Base-by-base conservation (phyloP, 2,797 vertebrate species). In the Ambastaia sidthimunki region DNA sequence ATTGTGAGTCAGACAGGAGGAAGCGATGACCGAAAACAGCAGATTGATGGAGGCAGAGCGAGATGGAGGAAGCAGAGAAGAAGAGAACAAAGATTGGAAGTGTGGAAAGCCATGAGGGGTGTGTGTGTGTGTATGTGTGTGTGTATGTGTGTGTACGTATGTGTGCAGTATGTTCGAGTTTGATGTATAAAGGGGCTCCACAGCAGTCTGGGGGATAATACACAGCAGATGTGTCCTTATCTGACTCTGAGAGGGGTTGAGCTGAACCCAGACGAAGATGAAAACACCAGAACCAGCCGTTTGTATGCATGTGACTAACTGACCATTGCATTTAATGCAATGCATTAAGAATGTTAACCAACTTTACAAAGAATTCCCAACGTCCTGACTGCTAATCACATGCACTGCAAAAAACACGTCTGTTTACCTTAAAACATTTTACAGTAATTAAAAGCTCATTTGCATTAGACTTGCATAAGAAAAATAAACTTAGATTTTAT, bases 141-240 rank as follows among this genome's bases (percentile, higher is more conserved):
- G 60, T 82, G 68, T 71, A 50, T 57, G 52, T 28, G 52, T 63
- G 28, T 74, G 55, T 48, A 37, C 31, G 52, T 68, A 63, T 62
- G 81, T 71, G 71, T 52, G 41, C 50, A 55, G 76, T 66, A 47
- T 76, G 66, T 76, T 62, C 41, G 34, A 62, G 62, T 52, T 79
- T 76, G 82, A 80, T 80, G 78, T 72, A 83, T 83, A 74, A 82
- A 81, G 81, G 63, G 76, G 80, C 82, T 71, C 82, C 72, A 80
- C 13, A 71, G 70, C 75, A 83, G 86, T 84, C 81, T 83, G 76
- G 55, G 54, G 71, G 71, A 82, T 83, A 87, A 87, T 85, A 83
- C 67, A 68, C 57, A 69, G 81, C 86, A 87, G 84, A 85, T 87
- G 84, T 86, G 81, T 87, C 86, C 84, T 87, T 82, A 82, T 84